phyloP scores from a whole-genome alignment of 2,888 invertebrate genomes.

The Drosophila peninsularis region DNA sequence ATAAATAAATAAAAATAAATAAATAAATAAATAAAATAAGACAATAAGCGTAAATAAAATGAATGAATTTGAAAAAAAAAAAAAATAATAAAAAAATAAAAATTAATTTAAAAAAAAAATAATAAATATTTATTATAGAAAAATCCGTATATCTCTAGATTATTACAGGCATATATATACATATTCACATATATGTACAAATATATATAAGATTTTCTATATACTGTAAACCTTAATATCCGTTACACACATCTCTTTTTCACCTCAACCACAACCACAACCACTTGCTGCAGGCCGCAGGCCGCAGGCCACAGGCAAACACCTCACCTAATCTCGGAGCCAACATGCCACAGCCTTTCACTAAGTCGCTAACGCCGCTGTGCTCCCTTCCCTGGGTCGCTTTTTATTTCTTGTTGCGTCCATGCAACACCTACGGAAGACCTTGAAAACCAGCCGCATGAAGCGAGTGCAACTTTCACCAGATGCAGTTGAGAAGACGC shows the following conservation, averaged over 20 bases:
- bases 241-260: background rate
- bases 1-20: too few relatives aligned
- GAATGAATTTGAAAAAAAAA: too few relatives aligned
- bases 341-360: conserved; percentile 11
- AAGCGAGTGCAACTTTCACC: conserved; percentile 67
- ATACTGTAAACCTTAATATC: background rate
- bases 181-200: background rate
- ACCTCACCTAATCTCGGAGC: conserved; percentile 6
- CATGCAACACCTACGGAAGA: conserved; percentile 57
- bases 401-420: background rate
- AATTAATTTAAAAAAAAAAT: too few relatives aligned
- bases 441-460: conserved; percentile 69
- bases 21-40: too few relatives aligned
- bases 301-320: background rate
- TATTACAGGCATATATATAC: background rate
- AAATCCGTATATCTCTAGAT: too few relatives aligned
- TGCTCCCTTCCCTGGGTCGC: conserved; percentile 6
- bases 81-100: too few relatives aligned
- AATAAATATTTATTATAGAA: too few relatives aligned
- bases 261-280: background rate
- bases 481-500: conserved; percentile 30
- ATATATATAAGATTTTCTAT: background rate
- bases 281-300: conserved; percentile 2
- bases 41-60: too few relatives aligned
- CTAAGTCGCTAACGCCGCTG: conserved; percentile 1